phyloP scores from a whole-genome alignment of 2,888 invertebrate genomes.

The Leucophora obtusa region DNA sequence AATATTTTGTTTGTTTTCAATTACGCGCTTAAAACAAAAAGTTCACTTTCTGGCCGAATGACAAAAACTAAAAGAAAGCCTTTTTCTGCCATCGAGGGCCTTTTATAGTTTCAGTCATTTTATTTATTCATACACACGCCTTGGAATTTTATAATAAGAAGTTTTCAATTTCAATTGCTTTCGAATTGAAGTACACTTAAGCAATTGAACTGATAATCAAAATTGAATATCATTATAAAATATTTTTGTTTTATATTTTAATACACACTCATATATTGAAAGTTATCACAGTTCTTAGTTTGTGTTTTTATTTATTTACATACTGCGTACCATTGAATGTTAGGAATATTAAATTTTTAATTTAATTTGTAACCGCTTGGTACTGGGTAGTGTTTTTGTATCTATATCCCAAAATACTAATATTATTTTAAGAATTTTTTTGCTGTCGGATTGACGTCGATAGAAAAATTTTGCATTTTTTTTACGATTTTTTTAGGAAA shows the following conservation, averaged over 20 bases:
- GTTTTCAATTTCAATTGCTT: conserved; percentile 63
- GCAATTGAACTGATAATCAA: conserved; percentile 51
- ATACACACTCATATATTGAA: neutral
- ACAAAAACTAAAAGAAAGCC: conserved; percentile 66
- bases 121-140: conserved; percentile 38
- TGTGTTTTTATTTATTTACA: no score
- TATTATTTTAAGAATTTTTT: no score
- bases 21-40: neutral
- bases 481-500: no score
- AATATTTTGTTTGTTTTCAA: neutral
- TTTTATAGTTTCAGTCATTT: conserved; percentile 68
- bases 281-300: neutral
- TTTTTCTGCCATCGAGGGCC: conserved; percentile 62
- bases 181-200: conserved; percentile 47
- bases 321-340: no score
- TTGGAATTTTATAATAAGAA: conserved; percentile 54
- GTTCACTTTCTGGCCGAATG: conserved; percentile 54
- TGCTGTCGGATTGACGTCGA: no score
- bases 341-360: no score
- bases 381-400: no score
- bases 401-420: no score
- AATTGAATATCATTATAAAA: conserved; percentile 46
- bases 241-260: conserved; percentile 2
- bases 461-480: no score
- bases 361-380: no score